A percentile compares a stretch with the other conserved stretches of the same genome.
phyloP scores from a whole-genome alignment of 2,888 invertebrate genomes.

The Mesopsocus fuscifrons region DNA sequence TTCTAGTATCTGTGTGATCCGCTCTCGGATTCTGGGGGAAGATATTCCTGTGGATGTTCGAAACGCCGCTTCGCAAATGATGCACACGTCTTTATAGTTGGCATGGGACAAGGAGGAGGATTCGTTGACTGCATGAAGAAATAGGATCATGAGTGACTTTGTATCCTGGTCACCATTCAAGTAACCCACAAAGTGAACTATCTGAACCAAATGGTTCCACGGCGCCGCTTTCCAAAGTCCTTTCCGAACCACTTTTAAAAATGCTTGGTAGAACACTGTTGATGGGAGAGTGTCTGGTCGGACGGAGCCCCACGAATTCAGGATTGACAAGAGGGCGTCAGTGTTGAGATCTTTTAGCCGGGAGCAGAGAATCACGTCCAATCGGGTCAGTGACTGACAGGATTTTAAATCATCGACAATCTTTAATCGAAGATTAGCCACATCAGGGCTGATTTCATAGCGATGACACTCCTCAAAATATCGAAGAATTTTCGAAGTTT shows the following conservation, averaged over 20 bases:
- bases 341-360: background rate
- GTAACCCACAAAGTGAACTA: constrained; percentile 25
- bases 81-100: constrained; percentile 22
- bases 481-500: too few relatives aligned
- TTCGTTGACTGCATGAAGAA: constrained; percentile 18
- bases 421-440: too few relatives aligned
- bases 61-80: constrained; percentile 25
- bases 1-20: constrained; percentile 21
- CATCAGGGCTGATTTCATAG: too few relatives aligned
- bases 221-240: background rate
- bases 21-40: constrained; percentile 20
- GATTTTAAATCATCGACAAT: too few relatives aligned
- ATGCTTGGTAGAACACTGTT: constrained; percentile 2
- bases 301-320: background rate
- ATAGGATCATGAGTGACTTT: constrained; percentile 20
- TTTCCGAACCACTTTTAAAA: background rate
- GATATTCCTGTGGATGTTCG: constrained; percentile 22
- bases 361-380: background rate
- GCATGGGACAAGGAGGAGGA: constrained; percentile 18
- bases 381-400: too few relatives aligned
- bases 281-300: background rate
- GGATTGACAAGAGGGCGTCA: background rate
- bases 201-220: constrained; percentile 21
- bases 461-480: too few relatives aligned
- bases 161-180: constrained; percentile 21